Evolutionary conservation across 2,797 vertebrate species (phyloP).

Genomic region (Peromyscus melanophrys): DNA sequence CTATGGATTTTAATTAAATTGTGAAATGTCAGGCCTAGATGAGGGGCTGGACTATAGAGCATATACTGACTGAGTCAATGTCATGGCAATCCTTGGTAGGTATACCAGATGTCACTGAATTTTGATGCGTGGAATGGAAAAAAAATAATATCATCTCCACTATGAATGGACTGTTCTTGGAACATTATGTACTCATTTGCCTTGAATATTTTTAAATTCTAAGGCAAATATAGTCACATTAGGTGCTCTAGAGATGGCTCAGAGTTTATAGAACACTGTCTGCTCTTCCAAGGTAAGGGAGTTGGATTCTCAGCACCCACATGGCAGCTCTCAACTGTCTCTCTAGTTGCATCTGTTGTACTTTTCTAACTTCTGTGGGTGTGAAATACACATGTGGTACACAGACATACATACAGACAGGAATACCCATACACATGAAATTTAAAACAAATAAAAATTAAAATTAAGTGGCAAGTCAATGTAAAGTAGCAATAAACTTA

Average conservation of each 20-base stretch:
- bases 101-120: neutral
- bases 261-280: neutral
- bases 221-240: neutral
- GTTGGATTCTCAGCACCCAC: neutral
- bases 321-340: too few species aligned
- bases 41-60: rapidly evolving
- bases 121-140: neutral
- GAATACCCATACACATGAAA: neutral
- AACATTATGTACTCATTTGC: rapidly evolving
- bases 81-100: rapidly evolving
- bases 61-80: too few species aligned
- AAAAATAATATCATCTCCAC: neutral
- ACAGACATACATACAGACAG: neutral
- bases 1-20: neutral
- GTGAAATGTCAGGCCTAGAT: rapidly evolving
- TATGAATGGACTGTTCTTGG: neutral
- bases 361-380: neutral
- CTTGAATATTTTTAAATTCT: neutral
- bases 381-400: neutral
- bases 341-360: neutral
- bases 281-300: neutral
- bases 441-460: neutral
- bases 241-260: neutral
- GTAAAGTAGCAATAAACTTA: neutral
- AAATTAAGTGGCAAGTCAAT: neutral